These are phyloP conservation scores for Nemopilema nomurai DNA, from an alignment of 30 jellyfish, hydroid and myxozoan species.

Conservation along the genomic window DNA sequence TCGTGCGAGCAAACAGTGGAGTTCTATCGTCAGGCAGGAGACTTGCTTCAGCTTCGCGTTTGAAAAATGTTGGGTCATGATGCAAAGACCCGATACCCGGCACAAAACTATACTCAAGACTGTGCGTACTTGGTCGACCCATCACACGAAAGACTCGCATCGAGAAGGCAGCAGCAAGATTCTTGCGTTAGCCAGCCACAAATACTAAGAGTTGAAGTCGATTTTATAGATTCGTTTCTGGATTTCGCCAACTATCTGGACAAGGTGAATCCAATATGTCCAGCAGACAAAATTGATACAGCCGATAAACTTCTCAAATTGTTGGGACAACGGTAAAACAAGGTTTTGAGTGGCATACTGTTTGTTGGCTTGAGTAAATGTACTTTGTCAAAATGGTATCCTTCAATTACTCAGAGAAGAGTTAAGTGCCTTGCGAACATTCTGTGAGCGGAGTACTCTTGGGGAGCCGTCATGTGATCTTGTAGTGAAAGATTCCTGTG, in stretches of 20 bases:
- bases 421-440: no score
- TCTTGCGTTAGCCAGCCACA: not conserved
- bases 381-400: no score
- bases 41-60: no score
- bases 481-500: no score
- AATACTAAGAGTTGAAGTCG: constrained; percentile 44
- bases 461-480: no score
- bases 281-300: constrained; percentile 65
- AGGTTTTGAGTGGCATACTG: no score
- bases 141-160: not conserved
- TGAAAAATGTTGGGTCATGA: constrained; percentile 46
- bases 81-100: constrained; percentile 21
- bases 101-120: constrained; percentile 11
- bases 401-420: no score
- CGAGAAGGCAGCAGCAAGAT: constrained; percentile 25
- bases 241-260: constrained; percentile 71
- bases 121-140: constrained; percentile 28
- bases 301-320: constrained; percentile 55
- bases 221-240: constrained; percentile 55
- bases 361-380: no score
- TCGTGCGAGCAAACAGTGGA: no score
- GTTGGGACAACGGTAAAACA: constrained; percentile 36
- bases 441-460: no score
- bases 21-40: no score
- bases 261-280: constrained; percentile 69